phyloP scores from a whole-genome alignment of 1,140 invertebrate species.

The Trichogramma pretiosum region DNA sequence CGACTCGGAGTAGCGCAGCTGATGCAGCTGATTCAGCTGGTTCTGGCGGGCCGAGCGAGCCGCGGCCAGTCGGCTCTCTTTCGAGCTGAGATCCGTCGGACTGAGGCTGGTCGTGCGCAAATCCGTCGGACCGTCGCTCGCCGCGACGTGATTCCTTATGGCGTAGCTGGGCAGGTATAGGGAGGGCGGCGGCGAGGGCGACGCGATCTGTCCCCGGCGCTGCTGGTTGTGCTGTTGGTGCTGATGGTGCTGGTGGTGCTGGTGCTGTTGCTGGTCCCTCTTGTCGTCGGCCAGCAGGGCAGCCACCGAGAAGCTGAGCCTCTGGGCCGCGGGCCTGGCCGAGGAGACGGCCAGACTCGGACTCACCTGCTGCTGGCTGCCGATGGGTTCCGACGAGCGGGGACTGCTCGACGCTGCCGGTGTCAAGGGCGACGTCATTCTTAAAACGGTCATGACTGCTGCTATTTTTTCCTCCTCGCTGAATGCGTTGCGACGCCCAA shows the following conservation, averaged over 20 bases:
- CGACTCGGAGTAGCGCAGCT: constrained; percentile 22
- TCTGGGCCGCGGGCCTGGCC: constrained; percentile 26
- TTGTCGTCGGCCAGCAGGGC: constrained; percentile 41
- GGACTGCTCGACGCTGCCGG: constrained; percentile 37
- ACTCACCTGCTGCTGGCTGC: constrained; percentile 25
- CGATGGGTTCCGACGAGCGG: constrained; percentile 18
- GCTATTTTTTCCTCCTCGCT: not conserved
- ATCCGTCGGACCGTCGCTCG: constrained; percentile 1
- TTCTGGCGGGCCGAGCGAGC: constrained; percentile 3
- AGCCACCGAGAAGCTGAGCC: constrained; percentile 47
- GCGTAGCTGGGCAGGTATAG: not conserved
- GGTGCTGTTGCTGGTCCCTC: constrained; percentile 14
- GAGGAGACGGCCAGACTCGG: constrained; percentile 27
- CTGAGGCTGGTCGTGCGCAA: constrained; percentile 2
- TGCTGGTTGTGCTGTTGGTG: not conserved
- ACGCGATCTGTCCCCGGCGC: constrained; percentile 1
- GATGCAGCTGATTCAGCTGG: constrained; percentile 10
- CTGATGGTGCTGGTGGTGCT: not conserved
- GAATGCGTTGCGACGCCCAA: too few species aligned
- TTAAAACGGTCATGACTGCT: constrained; percentile 38
- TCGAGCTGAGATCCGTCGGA: constrained; percentile 12
- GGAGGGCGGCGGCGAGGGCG: constrained; percentile 21
- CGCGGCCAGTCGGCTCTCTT: not conserved
- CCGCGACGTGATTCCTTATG: too few species aligned
- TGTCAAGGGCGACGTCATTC: constrained; percentile 39